Base-by-base conservation (phyloP, 2,113 vertebrate genomes). In the Pedetes capensis region DNA sequence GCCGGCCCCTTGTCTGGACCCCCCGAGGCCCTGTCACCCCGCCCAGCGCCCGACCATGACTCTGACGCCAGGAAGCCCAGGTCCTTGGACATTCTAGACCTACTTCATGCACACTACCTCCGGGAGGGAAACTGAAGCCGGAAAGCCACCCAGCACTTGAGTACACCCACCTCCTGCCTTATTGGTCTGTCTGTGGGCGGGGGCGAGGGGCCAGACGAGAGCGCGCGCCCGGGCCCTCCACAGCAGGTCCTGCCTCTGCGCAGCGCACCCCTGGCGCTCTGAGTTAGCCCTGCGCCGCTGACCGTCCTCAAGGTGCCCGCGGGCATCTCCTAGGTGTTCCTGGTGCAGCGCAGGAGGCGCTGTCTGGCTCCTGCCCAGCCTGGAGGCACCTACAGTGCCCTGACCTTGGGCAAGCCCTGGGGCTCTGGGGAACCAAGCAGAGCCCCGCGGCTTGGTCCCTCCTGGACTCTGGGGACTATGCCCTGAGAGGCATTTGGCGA, bases 221-320 rank as follows among this genome's bases (percentile, higher is more conserved):
- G 87, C 91, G 96, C 92, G 93, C 92, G 27, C 63, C 44, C 42
- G 23, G 25, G 94, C 85, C 53, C 93, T 92, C 94, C 80, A 92
- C 86, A 34, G 96, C 27, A 93, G 84, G 49, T 49, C 47, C 83
- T 25, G 75, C 71, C 8, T 61, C 11, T 6, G 7, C 32, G 69
- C 78, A 34, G 84, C 9, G 93, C 7, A 2, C 8, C 39, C 64
- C 9, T n/a, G 2, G 29, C 72, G 14, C 42, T 39, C 91, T 18
- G 51, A 95, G 79, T 93, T 39, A 85, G 34, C 91, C 47, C 1
- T 6, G 49, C 75, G 75, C 85, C 59, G 20, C 74, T 23, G 91
- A 90, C 95, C 97, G 92, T 91, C 82, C 93, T 91, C 85, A 97
- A 94, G 97, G 96, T 96, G 97, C 95, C 97, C 66, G 42, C 64